Base-by-base conservation (phyloP, 1,140 invertebrate genomes). In the Chelonus insularis region DNA sequence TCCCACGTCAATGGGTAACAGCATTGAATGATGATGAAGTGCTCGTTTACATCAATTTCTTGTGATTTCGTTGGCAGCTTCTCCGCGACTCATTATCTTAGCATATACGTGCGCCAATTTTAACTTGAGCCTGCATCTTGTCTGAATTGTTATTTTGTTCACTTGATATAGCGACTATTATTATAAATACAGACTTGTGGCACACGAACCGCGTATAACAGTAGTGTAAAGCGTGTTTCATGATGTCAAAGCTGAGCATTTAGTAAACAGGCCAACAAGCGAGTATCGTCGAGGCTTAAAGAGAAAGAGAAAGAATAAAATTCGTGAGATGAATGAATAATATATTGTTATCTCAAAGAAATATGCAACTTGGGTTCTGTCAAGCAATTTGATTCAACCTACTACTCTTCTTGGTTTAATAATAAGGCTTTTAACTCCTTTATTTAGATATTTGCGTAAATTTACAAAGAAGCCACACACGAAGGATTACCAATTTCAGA, bases 321-420 rank as follows among this genome's bases (percentile, higher is more conserved):
- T 47, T 59, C 59, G 56, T 63, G 64, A 59, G 25, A 18, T 64
- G 70, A 68, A 67, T 70, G 67, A 71, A 66, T 63, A 71, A 64
- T 59, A 48, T 47, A 37, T 12, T 3, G 16, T 12, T 11, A 4
- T 43, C 12, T 29, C 21, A 11, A 14, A 16, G 16, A 41, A 43
- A 41, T 56, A 43, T 25, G 20, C 23, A 18, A 12, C 21, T 45
- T 23, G 16, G 12, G 36, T 14, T 29, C 36, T 59, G 45, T 50
- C 57, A 12, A 60, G 57, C 39, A 34, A 51, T 60, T 52, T 60
- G 4, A 62, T 55, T 55, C 21, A 16, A 29, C 47, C 41, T 43
- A 29, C 7, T 48, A n/a, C 25, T 23, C 25, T 48, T n/a, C n/a
- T n/a, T n/a, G n/a, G n/a, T n/a, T 48, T 25, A 48, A 21, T 25